phyloP scores from a whole-genome alignment of 2,797 vertebrate species.

The Columba guinea region DNA sequence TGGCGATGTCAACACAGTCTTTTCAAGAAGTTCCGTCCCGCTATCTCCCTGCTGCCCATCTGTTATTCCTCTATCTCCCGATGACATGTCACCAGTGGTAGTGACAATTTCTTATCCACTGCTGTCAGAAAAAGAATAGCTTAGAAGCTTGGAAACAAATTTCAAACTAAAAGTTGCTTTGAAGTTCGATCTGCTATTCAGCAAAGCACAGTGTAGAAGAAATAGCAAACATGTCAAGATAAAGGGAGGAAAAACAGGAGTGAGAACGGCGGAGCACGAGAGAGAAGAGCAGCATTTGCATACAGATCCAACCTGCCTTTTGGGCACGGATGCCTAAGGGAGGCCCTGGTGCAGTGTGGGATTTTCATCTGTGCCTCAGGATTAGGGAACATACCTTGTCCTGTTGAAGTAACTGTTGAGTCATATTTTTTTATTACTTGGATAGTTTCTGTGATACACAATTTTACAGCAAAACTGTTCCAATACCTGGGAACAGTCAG shows the following conservation, averaged over 20 bases:
- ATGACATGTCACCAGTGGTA: constrained; percentile 55
- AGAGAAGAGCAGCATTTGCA: constrained; percentile 8
- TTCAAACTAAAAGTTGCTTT: constrained; percentile 61
- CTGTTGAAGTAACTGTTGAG: background rate
- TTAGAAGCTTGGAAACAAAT: constrained; percentile 62
- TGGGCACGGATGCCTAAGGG: background rate
- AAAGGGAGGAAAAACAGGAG: constrained; percentile 27
- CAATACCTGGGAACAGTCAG: background rate
- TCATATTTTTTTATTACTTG: background rate
- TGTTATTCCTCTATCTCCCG: constrained; percentile 51
- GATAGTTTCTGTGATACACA: rapidly evolving
- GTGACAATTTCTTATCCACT: constrained; percentile 61
- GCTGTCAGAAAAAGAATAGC: constrained; percentile 57
- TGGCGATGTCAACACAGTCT: constrained; percentile 58
- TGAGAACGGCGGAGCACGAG: background rate
- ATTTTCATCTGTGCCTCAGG: background rate
- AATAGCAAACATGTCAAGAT: constrained; percentile 59
- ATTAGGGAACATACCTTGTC: background rate
- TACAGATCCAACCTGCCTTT: background rate
- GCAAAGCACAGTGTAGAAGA: constrained; percentile 18
- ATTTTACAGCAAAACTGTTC: background rate
- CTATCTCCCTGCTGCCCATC: constrained; percentile 59
- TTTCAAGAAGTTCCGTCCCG: constrained; percentile 52
- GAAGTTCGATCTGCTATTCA: constrained; percentile 67
- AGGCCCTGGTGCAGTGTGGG: background rate